phyloP scores from a whole-genome alignment of 2,113 vertebrate genomes.

The Dasypus novemcinctus region DNA sequence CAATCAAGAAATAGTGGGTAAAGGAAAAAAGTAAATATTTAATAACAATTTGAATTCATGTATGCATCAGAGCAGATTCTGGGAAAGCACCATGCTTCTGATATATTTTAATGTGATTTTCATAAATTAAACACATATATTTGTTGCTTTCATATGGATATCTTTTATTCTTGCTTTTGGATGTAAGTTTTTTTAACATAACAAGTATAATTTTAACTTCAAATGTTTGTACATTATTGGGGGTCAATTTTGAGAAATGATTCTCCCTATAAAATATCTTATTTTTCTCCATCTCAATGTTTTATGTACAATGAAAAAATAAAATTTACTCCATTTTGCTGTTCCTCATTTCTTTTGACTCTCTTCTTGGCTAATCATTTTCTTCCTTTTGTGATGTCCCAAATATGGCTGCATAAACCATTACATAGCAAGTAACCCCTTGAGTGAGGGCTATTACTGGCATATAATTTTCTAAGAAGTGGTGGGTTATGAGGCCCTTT shows the following conservation, averaged over 20 bases:
- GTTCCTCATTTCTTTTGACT: neutral
- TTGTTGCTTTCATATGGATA: neutral
- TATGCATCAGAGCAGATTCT: neutral
- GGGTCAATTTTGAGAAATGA: neutral
- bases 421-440: conserved; percentile 65
- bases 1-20: neutral
- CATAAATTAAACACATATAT: neutral
- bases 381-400: conserved; percentile 17
- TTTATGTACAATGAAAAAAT: conserved; percentile 64
- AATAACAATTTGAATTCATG: neutral
- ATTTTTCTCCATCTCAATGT: neutral
- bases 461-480: conserved; percentile 80
- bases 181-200: neutral
- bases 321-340: conserved; percentile 58
- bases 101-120: neutral
- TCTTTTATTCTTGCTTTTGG: neutral
- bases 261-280: neutral
- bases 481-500: conserved; percentile 75
- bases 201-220: neutral
- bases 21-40: neutral
- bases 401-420: conserved; percentile 73
- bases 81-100: neutral
- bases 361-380: conserved; percentile 52
- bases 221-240: neutral
- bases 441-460: conserved; percentile 72